A percentile compares a stretch with the other conserved stretches of the same genome.
phyloP scores from a whole-genome alignment of 2,888 invertebrate species.

The Archips crataeganus region DNA sequence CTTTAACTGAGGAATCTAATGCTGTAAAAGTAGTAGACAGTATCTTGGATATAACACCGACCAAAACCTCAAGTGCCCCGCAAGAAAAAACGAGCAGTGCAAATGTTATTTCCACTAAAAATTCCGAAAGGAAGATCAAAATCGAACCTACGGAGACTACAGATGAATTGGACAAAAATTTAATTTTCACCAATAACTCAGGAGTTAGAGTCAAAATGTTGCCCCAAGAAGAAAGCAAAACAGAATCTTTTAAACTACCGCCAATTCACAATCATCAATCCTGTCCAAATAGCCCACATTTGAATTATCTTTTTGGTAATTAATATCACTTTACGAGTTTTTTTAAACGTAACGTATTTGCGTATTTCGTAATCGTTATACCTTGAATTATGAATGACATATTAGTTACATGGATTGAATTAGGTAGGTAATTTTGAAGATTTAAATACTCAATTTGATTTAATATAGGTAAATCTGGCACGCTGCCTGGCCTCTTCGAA shows the following conservation, averaged over 20 bases:
- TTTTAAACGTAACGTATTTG: neutral
- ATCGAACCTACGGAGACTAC: slow-evolving; percentile 35
- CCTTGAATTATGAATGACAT: no score
- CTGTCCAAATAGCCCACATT: slow-evolving; percentile 60
- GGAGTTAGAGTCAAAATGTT: slow-evolving; percentile 62
- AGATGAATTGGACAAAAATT: slow-evolving; percentile 50
- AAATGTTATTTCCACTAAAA: neutral
- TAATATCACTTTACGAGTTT: neutral
- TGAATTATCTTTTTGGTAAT: slow-evolving; percentile 61
- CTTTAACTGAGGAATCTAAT: slow-evolving; percentile 75
- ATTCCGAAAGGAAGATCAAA: neutral
- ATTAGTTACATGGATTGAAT: no score
- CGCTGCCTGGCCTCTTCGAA: slow-evolving; percentile 54
- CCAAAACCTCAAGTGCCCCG: slow-evolving; percentile 20
- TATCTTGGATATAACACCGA: slow-evolving; percentile 58
- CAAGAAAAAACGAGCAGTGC: neutral
- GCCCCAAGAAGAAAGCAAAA: slow-evolving; percentile 48
- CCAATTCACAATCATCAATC: slow-evolving; percentile 62
- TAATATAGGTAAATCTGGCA: slow-evolving; percentile 47
- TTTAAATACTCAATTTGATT: neutral
- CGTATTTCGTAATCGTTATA: neutral
- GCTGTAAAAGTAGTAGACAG: slow-evolving; percentile 60
- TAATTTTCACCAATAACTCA: slow-evolving; percentile 59
- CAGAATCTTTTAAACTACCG: slow-evolving; percentile 66
- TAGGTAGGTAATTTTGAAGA: no score